Evolutionary conservation across 2,797 vertebrate species (phyloP).

Genomic region (Microchirus variegatus): DNA sequence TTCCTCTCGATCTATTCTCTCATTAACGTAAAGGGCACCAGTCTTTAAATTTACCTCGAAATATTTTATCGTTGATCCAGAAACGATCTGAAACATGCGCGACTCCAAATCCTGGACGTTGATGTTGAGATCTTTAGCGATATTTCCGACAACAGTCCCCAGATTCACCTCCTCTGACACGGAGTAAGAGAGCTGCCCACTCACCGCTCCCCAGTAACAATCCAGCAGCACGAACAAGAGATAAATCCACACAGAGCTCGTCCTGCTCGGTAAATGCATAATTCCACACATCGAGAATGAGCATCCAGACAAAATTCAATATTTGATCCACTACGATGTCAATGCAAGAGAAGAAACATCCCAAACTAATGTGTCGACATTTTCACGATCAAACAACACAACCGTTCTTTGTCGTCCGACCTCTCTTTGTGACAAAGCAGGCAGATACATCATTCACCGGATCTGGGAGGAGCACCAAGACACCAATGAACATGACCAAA

Average conservation of each 20-base stretch:
- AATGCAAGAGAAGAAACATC: too few species aligned
- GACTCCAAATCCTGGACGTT: constrained; percentile 82
- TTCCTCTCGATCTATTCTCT: constrained; percentile 70
- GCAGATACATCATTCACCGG: constrained; percentile 7
- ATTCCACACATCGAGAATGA: constrained; percentile 1
- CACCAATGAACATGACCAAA: rapidly evolving
- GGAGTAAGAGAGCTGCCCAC: constrained; percentile 78
- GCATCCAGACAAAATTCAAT: too few species aligned
- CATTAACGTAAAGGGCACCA: constrained; percentile 41
- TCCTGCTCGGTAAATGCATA: constrained; percentile 48
- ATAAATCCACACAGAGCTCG: constrained; percentile 59
- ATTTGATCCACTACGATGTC: too few species aligned
- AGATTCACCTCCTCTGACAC: constrained; percentile 85
- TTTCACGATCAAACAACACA: too few species aligned
- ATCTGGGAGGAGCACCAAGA: background rate
- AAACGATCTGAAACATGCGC: constrained; percentile 79
- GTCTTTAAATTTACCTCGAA: constrained; percentile 70
- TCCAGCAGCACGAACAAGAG: constrained; percentile 55
- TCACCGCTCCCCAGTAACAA: constrained; percentile 28
- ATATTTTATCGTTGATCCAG: constrained; percentile 76
- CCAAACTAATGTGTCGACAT: too few species aligned
- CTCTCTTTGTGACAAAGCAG: constrained; percentile 4
- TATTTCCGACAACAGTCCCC: constrained; percentile 86
- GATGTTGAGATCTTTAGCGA: constrained; percentile 83
- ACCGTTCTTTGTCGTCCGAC: background rate